A percentile compares a stretch with the other conserved stretches of the same genome.
These are phyloP conservation scores for Stomorhina lunata DNA, from an alignment of 2,888 invertebrate species.

Conservation along the genomic window DNA sequence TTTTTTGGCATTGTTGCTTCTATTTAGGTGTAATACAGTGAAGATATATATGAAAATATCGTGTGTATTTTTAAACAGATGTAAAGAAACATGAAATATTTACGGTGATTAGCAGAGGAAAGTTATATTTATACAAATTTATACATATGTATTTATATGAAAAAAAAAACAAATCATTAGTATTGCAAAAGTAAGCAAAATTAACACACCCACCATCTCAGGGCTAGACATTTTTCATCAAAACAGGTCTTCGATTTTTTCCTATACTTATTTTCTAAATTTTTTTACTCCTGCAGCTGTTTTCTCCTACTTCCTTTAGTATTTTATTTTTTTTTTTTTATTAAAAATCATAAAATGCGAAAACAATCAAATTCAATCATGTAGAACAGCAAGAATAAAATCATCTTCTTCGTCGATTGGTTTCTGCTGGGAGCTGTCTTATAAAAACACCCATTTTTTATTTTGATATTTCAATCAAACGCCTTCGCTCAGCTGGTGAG, in stretches of 20 bases:
- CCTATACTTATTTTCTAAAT: too few species aligned
- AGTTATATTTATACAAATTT: too few species aligned
- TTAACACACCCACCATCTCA: too few species aligned
- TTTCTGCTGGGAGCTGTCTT: neutral
- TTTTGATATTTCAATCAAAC: neutral
- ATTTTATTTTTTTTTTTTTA: neutral
- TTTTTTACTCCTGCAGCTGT: too few species aligned
- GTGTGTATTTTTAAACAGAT: neutral
- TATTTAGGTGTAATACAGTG: neutral
- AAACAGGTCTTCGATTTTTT: too few species aligned
- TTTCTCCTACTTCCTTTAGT: neutral
- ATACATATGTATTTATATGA: too few species aligned
- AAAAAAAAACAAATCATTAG: too few species aligned
- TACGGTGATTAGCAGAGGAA: too few species aligned
- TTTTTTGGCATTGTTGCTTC: conserved; percentile 51
- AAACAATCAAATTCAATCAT: conserved; percentile 9
- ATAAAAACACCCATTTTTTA: neutral
- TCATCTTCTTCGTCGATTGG: neutral
- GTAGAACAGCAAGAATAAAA: neutral
- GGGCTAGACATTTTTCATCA: too few species aligned
- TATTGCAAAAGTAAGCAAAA: too few species aligned
- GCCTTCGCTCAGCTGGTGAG: neutral
- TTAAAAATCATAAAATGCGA: conserved; percentile 21
- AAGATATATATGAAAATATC: neutral
- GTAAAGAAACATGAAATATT: too few species aligned